phyloP scores from a whole-genome alignment of 2,113 vertebrate genomes.

The Oceanodroma tethys region DNA sequence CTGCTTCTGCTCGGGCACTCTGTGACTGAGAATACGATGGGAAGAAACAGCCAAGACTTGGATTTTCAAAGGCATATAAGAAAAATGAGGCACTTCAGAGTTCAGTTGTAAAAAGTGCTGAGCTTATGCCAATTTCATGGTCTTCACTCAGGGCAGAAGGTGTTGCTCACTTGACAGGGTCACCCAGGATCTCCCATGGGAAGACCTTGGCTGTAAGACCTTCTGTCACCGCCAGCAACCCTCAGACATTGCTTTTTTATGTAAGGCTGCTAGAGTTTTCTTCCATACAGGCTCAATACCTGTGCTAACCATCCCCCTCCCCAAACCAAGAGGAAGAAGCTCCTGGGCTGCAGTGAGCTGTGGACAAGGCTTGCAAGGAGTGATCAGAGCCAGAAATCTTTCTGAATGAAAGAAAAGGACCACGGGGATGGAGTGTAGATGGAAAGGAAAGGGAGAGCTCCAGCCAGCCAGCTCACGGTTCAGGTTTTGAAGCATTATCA shows the following conservation, averaged over 20 bases:
- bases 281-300: background rate
- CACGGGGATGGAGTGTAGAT: background rate
- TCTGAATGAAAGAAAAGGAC: background rate
- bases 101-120: background rate
- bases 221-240: background rate
- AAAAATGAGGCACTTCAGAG: background rate
- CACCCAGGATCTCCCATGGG: background rate
- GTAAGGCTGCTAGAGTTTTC: background rate
- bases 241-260: background rate
- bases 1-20: background rate
- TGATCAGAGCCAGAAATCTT: background rate
- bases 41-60: background rate
- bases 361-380: background rate
- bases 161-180: background rate
- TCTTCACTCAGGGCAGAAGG: background rate
- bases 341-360: background rate
- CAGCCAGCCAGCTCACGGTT: background rate
- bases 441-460: background rate
- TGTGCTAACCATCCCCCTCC: rapidly evolving
- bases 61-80: background rate
- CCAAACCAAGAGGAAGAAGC: background rate
- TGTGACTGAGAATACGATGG: background rate
- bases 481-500: background rate
- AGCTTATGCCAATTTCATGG: background rate
- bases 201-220: background rate